These are phyloP conservation scores for Eupithecia centaureata DNA, from an alignment of 2,888 invertebrate species.

Conservation along the genomic window DNA sequence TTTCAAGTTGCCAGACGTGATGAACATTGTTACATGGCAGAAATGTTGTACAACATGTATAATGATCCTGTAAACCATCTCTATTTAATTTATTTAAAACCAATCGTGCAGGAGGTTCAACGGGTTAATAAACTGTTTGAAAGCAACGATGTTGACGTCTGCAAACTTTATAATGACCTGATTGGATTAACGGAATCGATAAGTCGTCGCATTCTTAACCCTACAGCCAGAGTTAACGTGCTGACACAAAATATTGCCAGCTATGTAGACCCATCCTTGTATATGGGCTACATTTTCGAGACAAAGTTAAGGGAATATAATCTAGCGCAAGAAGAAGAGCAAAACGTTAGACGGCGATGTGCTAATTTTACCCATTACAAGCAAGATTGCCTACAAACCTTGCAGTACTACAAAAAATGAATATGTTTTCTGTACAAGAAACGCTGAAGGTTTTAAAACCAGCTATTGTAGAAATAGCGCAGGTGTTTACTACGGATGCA, in stretches of 20 bases:
- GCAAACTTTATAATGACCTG: slow-evolving; percentile 27
- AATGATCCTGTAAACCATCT: background rate
- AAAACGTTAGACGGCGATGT: slow-evolving; percentile 6
- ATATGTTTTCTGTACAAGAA: slow-evolving; percentile 9
- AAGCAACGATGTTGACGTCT: slow-evolving; percentile 25
- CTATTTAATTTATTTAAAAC: background rate
- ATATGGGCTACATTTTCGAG: slow-evolving; percentile 6
- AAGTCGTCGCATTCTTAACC: background rate
- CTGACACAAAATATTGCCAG: slow-evolving; percentile 12
- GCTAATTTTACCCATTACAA: slow-evolving; percentile 13
- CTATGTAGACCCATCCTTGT: slow-evolving; percentile 10
- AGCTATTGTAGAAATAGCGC: no score
- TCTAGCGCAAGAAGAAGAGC: slow-evolving; percentile 6
- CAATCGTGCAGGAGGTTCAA: background rate
- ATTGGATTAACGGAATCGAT: slow-evolving; percentile 3
- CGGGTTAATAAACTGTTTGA: slow-evolving; percentile 4
- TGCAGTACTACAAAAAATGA: slow-evolving; percentile 12
- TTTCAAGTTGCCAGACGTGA: background rate
- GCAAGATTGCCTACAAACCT: slow-evolving; percentile 17
- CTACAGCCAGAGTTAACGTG: slow-evolving; percentile 5
- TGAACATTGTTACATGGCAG: background rate
- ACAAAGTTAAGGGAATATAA: slow-evolving; percentile 1
- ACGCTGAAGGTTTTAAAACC: slow-evolving; percentile 7
- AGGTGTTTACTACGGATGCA: slow-evolving; percentile 5
- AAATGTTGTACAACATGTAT: background rate